Base-by-base conservation (phyloP, 2,113 vertebrate species). In the Marmota monax region DNA sequence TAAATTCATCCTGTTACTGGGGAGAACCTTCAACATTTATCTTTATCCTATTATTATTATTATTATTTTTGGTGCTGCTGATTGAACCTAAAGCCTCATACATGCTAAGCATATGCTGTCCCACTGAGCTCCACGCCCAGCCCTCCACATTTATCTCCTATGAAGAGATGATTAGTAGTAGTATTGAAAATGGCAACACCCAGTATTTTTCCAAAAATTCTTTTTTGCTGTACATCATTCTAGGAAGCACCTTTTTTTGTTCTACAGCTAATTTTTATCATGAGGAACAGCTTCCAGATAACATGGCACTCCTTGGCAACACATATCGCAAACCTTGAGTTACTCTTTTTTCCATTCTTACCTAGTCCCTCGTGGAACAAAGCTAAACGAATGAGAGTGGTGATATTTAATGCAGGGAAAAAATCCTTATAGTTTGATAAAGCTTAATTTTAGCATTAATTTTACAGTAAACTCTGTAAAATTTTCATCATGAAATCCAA, bases 401-500 rank as follows among this genome's bases (percentile, higher is more conserved):
- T 74, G 45, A 95, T 18, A 9, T 90, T 80, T 72, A 85, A 58
- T 34, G 29, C 17, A 63, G 34, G 14, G 13, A n/a, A 37, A 77
- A 37, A 48, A 23, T 7, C 0, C 42, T 76, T 51, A 13, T 58
- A 65, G 20, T 72, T 93, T 95, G 63, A 84, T 67, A 92, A 93
- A 96, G 42, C 58, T 94, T 95, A 95, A 91, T 77, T 90, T 78
- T 89, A 89, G 63, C 4, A 4, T 80, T 93, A 90, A 56, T 87
- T 39, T 88, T 87, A 85, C 1, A 53, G 70, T 84, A 78, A 84
- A 70, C 63, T 74, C 27, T 70, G 0, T 39, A 90, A 82, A 88
- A 63, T 6, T 72, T 89, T 90, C 34, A 67, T 97, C 51, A 70
- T 88, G 56, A 84, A 90, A 88, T 73, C 32, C 37, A 63, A 80